Evolutionary conservation across 1,140 invertebrate species (phyloP), one percentile per base, ranked within the genome.

Genomic region (Drosophila kanapiae): DNA sequence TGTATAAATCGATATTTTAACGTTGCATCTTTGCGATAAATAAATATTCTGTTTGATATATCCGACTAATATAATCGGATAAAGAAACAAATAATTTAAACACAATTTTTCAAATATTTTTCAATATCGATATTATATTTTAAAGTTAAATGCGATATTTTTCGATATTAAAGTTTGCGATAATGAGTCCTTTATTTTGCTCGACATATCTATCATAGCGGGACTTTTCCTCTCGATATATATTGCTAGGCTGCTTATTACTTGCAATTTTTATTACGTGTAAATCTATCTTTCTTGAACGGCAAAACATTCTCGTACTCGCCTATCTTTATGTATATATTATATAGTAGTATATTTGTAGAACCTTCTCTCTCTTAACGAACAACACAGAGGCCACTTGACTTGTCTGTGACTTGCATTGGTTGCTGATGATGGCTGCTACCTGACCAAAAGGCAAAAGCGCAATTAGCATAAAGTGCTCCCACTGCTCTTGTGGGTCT

Each of bases 391-490:
- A 10, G 18, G 10, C 5, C 65, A 84, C 82, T 86, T 88, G 84
- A 80, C 83, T 82, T 62, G 53, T 79, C 35, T 58, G 57, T 64
- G 75, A 61, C 27, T 72, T 47, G 60, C 42, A 56, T 74, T 81
- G 47, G 60, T 74, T 56, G 43, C 45, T 51, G 37, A 40, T 53
- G 49, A 23, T 31, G 45, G 54, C 16, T 80, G 65, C 67, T 61
- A 78, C 78, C 75, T 77, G 83, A 70, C 76, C 83, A 77, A 87
- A 83, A 77, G 84, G 83, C 80, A 88, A 87, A 90, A 67, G 84
- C 74, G 84, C 84, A 87, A 87, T 87, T 87, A 87, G 84, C 84
- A 87, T 87, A 88, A 87, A 87, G 84, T 87, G 68, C 80, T 64
- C 59, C 49, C 49, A 35, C 11, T 53, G 48, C 65, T 70, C 42